Conservation (phyloP, 1,140 invertebrate species). For the Olivierus martensii region DNA sequence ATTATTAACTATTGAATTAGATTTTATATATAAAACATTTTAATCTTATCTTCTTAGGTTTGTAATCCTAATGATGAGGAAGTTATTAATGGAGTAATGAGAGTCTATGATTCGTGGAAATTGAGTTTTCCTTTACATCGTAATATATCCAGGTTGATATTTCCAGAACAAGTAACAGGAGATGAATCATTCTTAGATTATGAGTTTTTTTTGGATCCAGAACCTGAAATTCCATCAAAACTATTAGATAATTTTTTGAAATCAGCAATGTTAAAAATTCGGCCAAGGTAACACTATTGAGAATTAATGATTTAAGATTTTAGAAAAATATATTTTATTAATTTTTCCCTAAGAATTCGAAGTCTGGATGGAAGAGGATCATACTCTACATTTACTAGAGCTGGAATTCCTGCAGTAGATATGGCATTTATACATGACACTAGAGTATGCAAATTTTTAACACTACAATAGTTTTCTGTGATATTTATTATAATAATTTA, state of each 20-base stretch:
- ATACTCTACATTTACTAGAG: slow-evolving; percentile 20
- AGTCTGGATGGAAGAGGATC: slow-evolving; percentile 21
- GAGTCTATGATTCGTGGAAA: slow-evolving; percentile 29
- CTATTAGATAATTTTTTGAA: slow-evolving; percentile 15
- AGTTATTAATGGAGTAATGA: slow-evolving; percentile 19
- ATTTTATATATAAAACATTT: too few relatives aligned
- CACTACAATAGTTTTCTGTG: too few relatives aligned
- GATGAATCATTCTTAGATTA: slow-evolving; percentile 1
- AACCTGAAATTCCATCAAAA: slow-evolving; percentile 4
- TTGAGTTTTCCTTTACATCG: slow-evolving; percentile 13
- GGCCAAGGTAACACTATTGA: slow-evolving; percentile 14
- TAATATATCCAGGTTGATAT: slow-evolving; percentile 13
- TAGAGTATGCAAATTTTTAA: not conserved
- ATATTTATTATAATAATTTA: too few relatives aligned
- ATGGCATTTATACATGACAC: slow-evolving; percentile 18
- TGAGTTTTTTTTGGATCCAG: slow-evolving; percentile 2
- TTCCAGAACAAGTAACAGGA: slow-evolving; percentile 1
- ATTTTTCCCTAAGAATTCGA: slow-evolving; percentile 11
- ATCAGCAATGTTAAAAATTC: slow-evolving; percentile 12
- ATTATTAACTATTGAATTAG: too few relatives aligned
- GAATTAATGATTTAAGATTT: too few relatives aligned
- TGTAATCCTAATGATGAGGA: slow-evolving; percentile 26
- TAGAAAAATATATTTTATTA: not conserved
- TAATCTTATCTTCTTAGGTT: slow-evolving; percentile 5
- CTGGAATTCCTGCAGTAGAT: slow-evolving; percentile 26